Evolutionary conservation across 2,113 vertebrate species (phyloP), one percentile per base, ranked within the genome.

Genomic region (Dicentrarchus labrax): DNA sequence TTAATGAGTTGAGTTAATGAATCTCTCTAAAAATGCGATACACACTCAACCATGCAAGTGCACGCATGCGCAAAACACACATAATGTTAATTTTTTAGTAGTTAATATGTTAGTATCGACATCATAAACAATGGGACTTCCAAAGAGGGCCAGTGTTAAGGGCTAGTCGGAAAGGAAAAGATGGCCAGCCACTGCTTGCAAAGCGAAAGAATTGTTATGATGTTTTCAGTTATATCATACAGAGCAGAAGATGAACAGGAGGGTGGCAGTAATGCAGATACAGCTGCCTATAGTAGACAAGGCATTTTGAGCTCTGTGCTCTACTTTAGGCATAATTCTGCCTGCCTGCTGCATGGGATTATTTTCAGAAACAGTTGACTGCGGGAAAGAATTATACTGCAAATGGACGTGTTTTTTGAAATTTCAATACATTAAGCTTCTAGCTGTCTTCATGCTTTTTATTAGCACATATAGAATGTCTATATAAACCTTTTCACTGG

Each of bases 1-100:
- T 79, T 88, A 91, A 92, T 90, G 88, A 86, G 71, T 54, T 87
- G 70, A 79, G 43, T 79, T 90, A 88, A 88, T 85, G 84, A 91
- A 78, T 80, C 76, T 78, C 62, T 85, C 51, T 56, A n/a, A 80
- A 83, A 59, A 82, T n/a, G 53, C 47, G 69, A 19, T 56, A 10
- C 71, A 84, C 80, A 30, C 38, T 19, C 24, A 24, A 15, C 15
- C 36, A n/a, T 57, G 39, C n/a, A 45, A 10, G 41, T 10, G 45
- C 57, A 45, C 65, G 22, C 66, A 72, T 13, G 50, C 56, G 7
- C 51, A 38, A 24, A 12, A 21, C 50, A 77, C 47, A 17, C 11
- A 48, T 4, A 61, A 13, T 51, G 16, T 81, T 79, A 9, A 19
- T 50, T 69, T 68, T 30, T n/a, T 30, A 36, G 59, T 6, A 39